phyloP scores from a whole-genome alignment of 1,140 invertebrate species.

The Manduca sexta region DNA sequence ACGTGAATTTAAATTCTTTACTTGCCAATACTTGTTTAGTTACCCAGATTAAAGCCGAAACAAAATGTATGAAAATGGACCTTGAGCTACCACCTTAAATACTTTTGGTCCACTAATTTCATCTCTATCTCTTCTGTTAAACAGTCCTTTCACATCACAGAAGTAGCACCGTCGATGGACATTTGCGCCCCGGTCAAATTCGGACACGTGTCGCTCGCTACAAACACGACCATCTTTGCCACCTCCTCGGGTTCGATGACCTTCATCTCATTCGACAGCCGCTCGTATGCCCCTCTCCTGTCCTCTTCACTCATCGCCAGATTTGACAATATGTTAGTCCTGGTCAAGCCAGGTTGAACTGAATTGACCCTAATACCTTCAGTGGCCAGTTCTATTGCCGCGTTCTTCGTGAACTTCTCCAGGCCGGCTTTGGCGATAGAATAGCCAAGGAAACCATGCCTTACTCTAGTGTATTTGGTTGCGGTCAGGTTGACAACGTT shows the following conservation, averaged over 20 bases:
- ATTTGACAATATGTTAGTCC: slow-evolving; percentile 76
- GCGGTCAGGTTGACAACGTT: slow-evolving; percentile 27
- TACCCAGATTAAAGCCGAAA: too few relatives aligned
- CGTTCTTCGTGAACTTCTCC: slow-evolving; percentile 80
- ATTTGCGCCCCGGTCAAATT: slow-evolving; percentile 85
- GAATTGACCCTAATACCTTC: slow-evolving; percentile 78
- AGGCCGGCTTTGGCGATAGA: slow-evolving; percentile 42
- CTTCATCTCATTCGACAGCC: slow-evolving; percentile 81
- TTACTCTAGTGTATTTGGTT: slow-evolving; percentile 12
- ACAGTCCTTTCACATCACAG: slow-evolving; percentile 8
- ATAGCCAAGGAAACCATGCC: slow-evolving; percentile 21
- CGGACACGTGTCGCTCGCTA: slow-evolving; percentile 83
- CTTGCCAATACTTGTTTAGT: too few relatives aligned
- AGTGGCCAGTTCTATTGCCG: slow-evolving; percentile 72
- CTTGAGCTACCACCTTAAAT: too few relatives aligned
- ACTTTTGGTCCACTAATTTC: too few relatives aligned
- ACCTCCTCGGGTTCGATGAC: slow-evolving; percentile 81
- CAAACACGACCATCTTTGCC: slow-evolving; percentile 83
- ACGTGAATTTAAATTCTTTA: too few relatives aligned
- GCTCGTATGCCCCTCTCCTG: slow-evolving; percentile 72
- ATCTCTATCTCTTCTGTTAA: too few relatives aligned
- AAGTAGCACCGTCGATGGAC: slow-evolving; percentile 82
- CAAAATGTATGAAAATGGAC: too few relatives aligned
- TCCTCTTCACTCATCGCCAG: slow-evolving; percentile 75
- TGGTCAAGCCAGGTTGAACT: slow-evolving; percentile 76